Percentiles rank a stretch among this genome's conserved stretches.
These are phyloP conservation scores for Dasysyrphus albostriatus DNA, from an alignment of 2,888 invertebrate genomes.

Conservation along the genomic window DNA sequence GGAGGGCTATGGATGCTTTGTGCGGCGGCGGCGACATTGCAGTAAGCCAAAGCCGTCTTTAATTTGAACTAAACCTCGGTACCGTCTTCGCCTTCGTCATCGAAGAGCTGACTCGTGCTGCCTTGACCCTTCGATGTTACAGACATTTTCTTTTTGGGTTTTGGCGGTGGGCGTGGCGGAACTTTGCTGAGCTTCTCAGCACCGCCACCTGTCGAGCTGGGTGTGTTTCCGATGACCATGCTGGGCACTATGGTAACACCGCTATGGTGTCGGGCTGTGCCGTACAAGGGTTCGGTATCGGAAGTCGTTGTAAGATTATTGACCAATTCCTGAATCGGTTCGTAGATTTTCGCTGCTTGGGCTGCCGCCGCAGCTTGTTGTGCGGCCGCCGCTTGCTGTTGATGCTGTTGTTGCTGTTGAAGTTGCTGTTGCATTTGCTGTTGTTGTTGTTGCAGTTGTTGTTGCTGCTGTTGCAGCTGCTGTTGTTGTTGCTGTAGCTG, in stretches of 20 bases:
- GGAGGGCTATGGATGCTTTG: conserved; percentile 67
- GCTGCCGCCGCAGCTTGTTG: conserved; percentile 58
- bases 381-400: conserved; percentile 71
- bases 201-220: conserved; percentile 80
- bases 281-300: conserved; percentile 82
- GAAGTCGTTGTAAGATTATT: conserved; percentile 79
- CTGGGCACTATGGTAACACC: conserved; percentile 81
- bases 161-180: conserved; percentile 93
- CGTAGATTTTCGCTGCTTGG: conserved; percentile 81
- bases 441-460: conserved; percentile 78
- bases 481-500: conserved; percentile 78
- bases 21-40: conserved; percentile 33
- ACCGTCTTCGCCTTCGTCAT: conserved; percentile 95
- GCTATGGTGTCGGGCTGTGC: conserved; percentile 79
- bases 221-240: conserved; percentile 84
- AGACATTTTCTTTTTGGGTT: conserved; percentile 90
- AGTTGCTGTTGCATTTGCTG: conserved; percentile 73
- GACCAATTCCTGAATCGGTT: conserved; percentile 82
- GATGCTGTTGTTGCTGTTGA: conserved; percentile 78
- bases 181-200: conserved; percentile 86
- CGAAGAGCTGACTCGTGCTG: conserved; percentile 90
- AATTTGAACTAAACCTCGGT: conserved; percentile 89
- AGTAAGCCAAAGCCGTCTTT: conserved; percentile 35
- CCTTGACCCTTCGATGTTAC: conserved; percentile 84
- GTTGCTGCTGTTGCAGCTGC: conserved; percentile 84